These are phyloP conservation scores for Azorinus chamasolen DNA, from an alignment of 2,888 invertebrate genomes.

Conservation along the genomic window DNA sequence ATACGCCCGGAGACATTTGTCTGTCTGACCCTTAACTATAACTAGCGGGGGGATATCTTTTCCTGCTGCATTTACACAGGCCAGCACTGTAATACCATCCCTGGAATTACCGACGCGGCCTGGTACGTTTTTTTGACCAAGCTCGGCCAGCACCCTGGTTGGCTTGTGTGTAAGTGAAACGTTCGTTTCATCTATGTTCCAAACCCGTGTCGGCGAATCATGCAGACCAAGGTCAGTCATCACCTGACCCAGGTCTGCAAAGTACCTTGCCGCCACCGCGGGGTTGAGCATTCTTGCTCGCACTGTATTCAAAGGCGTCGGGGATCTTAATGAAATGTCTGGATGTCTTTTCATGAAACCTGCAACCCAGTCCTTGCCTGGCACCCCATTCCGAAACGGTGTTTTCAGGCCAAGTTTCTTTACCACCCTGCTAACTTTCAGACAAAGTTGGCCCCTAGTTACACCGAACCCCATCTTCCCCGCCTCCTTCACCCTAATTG, in stretches of 20 bases:
- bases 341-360: conserved; percentile 43
- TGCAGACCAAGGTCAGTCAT: no score
- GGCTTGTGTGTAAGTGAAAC: no score
- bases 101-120: conserved; percentile 49
- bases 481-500: conserved; percentile 14
- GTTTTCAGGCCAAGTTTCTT: conserved; percentile 25
- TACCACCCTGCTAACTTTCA: conserved; percentile 35
- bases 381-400: conserved; percentile 46
- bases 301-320: conserved; percentile 25
- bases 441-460: conserved; percentile 28
- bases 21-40: no score
- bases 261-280: conserved; percentile 23
- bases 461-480: conserved; percentile 35
- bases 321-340: conserved; percentile 40
- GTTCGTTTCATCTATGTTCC: no score
- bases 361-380: conserved; percentile 52
- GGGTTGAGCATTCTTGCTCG: conserved; percentile 35
- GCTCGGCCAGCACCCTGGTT: not conserved
- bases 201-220: no score
- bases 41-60: no score
- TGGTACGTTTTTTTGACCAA: conserved; percentile 32
- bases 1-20: no score
- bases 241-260: conserved; percentile 21
- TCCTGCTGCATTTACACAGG: conserved; percentile 63
- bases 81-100: conserved; percentile 55